Evolutionary conservation across 2,888 invertebrate species (phyloP).

Genomic region (Digitonthophagus gazella): DNA sequence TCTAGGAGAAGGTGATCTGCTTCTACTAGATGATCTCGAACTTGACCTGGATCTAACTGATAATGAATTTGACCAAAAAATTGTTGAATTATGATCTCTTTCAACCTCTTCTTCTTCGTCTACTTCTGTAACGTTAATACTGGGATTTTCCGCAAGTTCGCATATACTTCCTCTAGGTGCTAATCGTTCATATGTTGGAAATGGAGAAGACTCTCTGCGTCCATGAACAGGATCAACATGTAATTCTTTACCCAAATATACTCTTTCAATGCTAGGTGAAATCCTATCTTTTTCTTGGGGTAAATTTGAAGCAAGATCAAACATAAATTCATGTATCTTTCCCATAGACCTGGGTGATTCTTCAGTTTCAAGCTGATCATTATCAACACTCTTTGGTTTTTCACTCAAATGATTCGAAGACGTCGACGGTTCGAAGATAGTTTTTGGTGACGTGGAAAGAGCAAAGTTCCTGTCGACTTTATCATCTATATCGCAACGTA

Average conservation of each 20-base stretch:
- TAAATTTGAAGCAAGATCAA: not conserved
- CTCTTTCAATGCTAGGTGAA: slow-evolving; percentile 40
- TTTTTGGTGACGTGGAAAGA: slow-evolving; percentile 22
- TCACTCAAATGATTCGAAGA: not conserved
- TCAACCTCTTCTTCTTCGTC: slow-evolving; percentile 40
- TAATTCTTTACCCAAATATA: slow-evolving; percentile 20
- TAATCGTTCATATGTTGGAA: slow-evolving; percentile 40
- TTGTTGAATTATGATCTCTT: not conserved
- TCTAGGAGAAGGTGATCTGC: slow-evolving; percentile 1
- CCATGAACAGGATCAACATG: slow-evolving; percentile 20
- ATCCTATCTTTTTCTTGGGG: slow-evolving; percentile 36
- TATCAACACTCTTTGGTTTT: not conserved
- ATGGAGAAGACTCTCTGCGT: slow-evolving; percentile 43
- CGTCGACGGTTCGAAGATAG: too few species aligned
- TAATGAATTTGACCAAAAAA: not conserved
- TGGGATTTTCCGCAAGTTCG: slow-evolving; percentile 48
- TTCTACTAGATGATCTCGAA: not conserved
- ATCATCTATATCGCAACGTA: slow-evolving; percentile 49
- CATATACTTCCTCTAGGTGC: slow-evolving; percentile 43
- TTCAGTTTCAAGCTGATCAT: not conserved
- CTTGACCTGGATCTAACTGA: not conserved
- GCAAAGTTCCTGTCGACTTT: slow-evolving; percentile 52
- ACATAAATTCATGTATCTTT: not conserved
- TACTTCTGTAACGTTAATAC: slow-evolving; percentile 50
- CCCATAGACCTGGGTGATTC: not conserved